Evolutionary conservation across 2,113 vertebrate species (phyloP), one percentile per base, ranked within the genome.

Genomic region (Colius striatus): DNA sequence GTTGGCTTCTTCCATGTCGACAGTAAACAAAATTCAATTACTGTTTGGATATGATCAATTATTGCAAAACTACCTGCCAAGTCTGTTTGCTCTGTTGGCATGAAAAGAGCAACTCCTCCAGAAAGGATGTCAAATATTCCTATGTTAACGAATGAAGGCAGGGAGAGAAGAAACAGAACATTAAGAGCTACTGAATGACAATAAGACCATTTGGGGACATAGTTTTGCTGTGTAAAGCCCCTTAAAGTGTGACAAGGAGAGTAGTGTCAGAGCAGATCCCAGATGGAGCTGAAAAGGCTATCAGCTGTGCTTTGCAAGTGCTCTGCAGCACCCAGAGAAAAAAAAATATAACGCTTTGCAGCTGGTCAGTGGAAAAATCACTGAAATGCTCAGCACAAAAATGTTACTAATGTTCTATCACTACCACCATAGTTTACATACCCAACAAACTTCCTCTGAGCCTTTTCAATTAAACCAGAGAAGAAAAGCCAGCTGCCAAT

Each of bases 11-110:
- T 95, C 65, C 26, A 27, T 27, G 62, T 80, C 18, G 4, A 75
- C 34, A 95, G 83, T 75, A 92, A 96, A 87, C 82, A 90, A 90
- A 96, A 96, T 95, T 96, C 87, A 96, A 76, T 96, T 98, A 94
- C 70, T 76, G 86, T 96, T 96, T 94, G 86, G 92, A 78, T 96
- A 47, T 90, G 84, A 97, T 91, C 94, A 92, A 51, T 97, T 97
- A 96, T 94, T 96, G 87, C 82, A 68, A 55, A 93, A 79, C 57
- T 89, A 78, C 81, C 65, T 93, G 87, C 94, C 89, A 96, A 96
- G 73, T 84, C 85, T 90, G 67, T 94, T 96, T 96, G 76, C 77
- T 94, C 51, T 84, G 15, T 70, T 95, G 78, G 61, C 86, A 48
- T 32, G 62, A 94, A 95, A 94, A 82, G 57, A 95, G 32, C 79